Percentiles rank a stretch among this genome's conserved stretches.
These are phyloP conservation scores for Anastrepha obliqua DNA, from an alignment of 1,140 invertebrate genomes.

Conservation along the genomic window DNA sequence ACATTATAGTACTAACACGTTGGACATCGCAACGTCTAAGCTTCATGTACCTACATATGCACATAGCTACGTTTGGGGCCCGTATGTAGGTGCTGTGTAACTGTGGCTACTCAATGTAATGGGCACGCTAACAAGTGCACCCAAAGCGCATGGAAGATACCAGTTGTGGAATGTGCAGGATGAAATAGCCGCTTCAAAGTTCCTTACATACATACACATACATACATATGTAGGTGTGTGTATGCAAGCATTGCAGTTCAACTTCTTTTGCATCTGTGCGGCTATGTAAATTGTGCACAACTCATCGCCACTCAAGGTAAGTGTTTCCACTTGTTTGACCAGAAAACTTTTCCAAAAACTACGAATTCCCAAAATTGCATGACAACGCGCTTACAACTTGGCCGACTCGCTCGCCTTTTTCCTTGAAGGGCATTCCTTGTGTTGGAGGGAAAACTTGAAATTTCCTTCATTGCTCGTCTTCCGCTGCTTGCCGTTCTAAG, in stretches of 20 bases:
- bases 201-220: too few species aligned
- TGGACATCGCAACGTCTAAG: slow-evolving; percentile 9
- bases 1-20: slow-evolving; percentile 21
- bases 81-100: slow-evolving; percentile 25
- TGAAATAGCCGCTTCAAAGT: not conserved
- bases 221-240: not conserved
- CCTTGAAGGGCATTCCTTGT: slow-evolving; percentile 12
- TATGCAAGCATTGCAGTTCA: not conserved
- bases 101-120: slow-evolving; percentile 51
- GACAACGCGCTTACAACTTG: slow-evolving; percentile 50
- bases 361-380: slow-evolving; percentile 51
- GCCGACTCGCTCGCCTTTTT: slow-evolving; percentile 31
- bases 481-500: not conserved
- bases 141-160: slow-evolving; percentile 27
- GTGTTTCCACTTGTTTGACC: slow-evolving; percentile 51
- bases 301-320: slow-evolving; percentile 51
- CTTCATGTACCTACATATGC: not conserved
- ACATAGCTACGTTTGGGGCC: not conserved
- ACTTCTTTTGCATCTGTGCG: not conserved
- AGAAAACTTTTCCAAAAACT: slow-evolving; percentile 51
- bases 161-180: slow-evolving; percentile 16
- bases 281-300: slow-evolving; percentile 50
- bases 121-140: slow-evolving; percentile 49
- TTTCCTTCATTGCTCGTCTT: slow-evolving; percentile 12
- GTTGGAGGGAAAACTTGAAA: slow-evolving; percentile 22